These are phyloP conservation scores for Dynastes maya DNA, from an alignment of 2,888 invertebrate species.

Conservation along the genomic window DNA sequence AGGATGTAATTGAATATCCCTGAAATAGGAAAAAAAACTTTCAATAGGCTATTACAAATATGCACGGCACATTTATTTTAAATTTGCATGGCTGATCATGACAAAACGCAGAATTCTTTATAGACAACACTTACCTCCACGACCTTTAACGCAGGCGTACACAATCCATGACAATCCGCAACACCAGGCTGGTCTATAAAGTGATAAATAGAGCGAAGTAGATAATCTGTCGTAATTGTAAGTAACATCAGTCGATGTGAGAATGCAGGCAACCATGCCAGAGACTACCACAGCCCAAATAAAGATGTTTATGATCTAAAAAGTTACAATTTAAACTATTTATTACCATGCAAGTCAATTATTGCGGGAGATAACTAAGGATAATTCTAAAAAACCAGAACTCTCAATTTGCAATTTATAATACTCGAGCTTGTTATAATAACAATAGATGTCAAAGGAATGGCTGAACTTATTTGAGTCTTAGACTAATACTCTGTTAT, in stretches of 20 bases:
- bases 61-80: no score
- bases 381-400: no score
- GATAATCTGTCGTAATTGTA: constrained; percentile 50
- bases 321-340: neutral
- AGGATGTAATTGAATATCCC: constrained; percentile 74
- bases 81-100: no score
- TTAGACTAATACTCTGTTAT: no score
- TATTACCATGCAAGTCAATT: neutral
- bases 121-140: constrained; percentile 54
- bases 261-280: constrained; percentile 50
- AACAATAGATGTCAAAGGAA: no score
- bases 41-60: no score
- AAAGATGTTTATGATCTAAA: constrained; percentile 52
- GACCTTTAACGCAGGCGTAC: constrained; percentile 56
- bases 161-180: constrained; percentile 57
- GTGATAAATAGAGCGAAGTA: constrained; percentile 53
- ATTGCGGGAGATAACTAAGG: no score
- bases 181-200: constrained; percentile 55
- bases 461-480: no score
- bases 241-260: constrained; percentile 47
- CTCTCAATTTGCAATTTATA: no score
- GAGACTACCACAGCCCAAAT: constrained; percentile 53
- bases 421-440: no score
- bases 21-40: constrained; percentile 57
- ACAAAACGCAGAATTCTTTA: neutral